Evolutionary conservation across 2,888 invertebrate species (phyloP).

Genomic region (Dicyrtoma fusca): DNA sequence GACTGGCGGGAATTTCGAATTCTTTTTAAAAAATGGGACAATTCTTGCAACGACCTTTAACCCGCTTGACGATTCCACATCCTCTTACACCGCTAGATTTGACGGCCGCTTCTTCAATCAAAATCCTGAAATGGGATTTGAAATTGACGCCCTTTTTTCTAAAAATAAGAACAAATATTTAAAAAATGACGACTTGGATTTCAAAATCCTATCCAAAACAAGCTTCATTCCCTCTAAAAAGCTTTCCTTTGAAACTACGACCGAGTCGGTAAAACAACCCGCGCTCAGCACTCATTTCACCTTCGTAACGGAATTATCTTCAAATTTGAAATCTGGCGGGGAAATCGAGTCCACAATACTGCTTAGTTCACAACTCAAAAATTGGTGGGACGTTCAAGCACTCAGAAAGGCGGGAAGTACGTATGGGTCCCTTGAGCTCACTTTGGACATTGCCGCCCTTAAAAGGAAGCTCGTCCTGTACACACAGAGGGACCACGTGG

Average conservation of each 20-base stretch:
- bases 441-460: background rate
- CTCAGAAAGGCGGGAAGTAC: background rate
- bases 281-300: slow-evolving; percentile 16
- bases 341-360: background rate
- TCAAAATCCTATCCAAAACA: background rate
- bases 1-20: background rate
- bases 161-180: background rate
- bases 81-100: background rate
- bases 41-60: background rate
- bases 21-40: background rate
- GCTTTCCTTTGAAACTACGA: slow-evolving; percentile 6
- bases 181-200: too few species aligned
- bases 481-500: slow-evolving; percentile 16
- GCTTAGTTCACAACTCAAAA: background rate
- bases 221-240: slow-evolving; percentile 11
- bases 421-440: slow-evolving; percentile 13
- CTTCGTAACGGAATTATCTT: background rate
- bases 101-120: background rate
- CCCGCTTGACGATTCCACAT: background rate
- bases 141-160: background rate
- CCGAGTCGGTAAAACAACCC: background rate
- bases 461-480: slow-evolving; percentile 13
- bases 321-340: background rate
- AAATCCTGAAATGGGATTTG: background rate
- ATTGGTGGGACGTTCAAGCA: slow-evolving; percentile 9